Evolutionary conservation across 2,113 vertebrate species (phyloP), one percentile per base, ranked within the genome.

Genomic region (Tapirus terrestris): DNA sequence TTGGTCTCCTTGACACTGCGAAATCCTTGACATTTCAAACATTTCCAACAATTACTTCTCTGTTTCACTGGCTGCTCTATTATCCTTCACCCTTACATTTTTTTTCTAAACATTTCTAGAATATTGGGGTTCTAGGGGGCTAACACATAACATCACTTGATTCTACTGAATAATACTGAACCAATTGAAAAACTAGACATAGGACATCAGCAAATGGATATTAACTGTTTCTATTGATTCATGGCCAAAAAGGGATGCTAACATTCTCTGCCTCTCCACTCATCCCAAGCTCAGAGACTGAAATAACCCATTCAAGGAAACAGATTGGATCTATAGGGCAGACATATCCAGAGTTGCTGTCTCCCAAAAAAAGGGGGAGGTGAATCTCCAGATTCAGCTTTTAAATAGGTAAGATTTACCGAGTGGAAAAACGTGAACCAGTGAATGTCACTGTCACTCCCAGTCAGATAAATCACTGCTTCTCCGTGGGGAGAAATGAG

Each of bases 101-200:
- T 75, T 14, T 95, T 95, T 65, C 29, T 68, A 93, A 90, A 93
- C 29, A 8, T 36, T 39, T 75, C 20, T 51, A 88, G 72, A 91
- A 36, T n/a, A 61, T 21, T 70, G 53, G 14, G 25, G 7, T 11
- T 51, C 18, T 33, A 21, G 23, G 20, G n/a, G 17, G 16, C 48
- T 56, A 67, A 56, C 20, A 39, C 8, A 65, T 36, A 48, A 18
- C 0, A 76, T 17, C 8, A 80, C 14, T 80, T 94, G 65, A 94
- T 90, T 68, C 13, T 27, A 43, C 1, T 20, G 23, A 12, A 25
- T 86, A 80, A 48, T 91, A 76, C 27, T 53, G 9, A 94, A 96
- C 36, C 16, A 63, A 13, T 6, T 89, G 33, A 65, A 89, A n/a
- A 92, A 85, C 48, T 31, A 65, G 16, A 89, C 8, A 43, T 27